Evolutionary conservation across 2,888 invertebrate genomes (phyloP).

Genomic region (Lithophane ornitopus): DNA sequence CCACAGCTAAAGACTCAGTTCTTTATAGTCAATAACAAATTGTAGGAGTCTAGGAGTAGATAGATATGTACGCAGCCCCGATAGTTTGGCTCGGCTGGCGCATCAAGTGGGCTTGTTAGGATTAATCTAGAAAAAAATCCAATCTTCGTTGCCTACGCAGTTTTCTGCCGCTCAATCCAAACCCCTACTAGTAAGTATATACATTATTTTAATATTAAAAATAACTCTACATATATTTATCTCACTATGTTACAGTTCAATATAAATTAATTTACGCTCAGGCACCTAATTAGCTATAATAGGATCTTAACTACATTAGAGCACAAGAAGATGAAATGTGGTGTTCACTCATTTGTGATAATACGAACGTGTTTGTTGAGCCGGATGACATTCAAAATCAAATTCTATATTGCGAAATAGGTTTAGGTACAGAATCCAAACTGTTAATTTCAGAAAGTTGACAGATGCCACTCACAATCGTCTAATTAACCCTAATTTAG

Average conservation of each 20-base stretch:
- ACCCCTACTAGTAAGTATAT: conserved; percentile 45
- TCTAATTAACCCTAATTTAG: conserved; percentile 38
- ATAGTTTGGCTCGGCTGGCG: conserved; percentile 34
- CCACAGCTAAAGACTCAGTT: conserved; percentile 2
- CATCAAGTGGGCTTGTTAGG: conserved; percentile 50
- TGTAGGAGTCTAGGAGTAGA: conserved; percentile 25
- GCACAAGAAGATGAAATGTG: conserved; percentile 57
- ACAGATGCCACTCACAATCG: conserved; percentile 24
- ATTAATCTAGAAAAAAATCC: conserved; percentile 46
- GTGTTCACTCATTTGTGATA: conserved; percentile 62
- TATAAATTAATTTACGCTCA: conserved; percentile 74
- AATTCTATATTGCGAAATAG: no score
- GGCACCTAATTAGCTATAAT: conserved; percentile 76
- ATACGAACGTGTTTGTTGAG: conserved; percentile 40
- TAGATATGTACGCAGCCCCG: conserved; percentile 10
- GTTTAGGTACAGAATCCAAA: not conserved
- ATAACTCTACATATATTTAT: conserved; percentile 75
- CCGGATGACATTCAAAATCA: conserved; percentile 23
- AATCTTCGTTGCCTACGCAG: conserved; percentile 37
- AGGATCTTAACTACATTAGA: conserved; percentile 66
- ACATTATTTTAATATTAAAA: conserved; percentile 67
- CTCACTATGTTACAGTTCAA: conserved; percentile 77
- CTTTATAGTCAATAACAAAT: conserved; percentile 15
- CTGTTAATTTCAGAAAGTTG: conserved; percentile 34
- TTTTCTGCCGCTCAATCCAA: conserved; percentile 42